These are phyloP conservation scores for Vulpes lagopus DNA, from an alignment of 2,113 vertebrate genomes.

Conservation along the genomic window DNA sequence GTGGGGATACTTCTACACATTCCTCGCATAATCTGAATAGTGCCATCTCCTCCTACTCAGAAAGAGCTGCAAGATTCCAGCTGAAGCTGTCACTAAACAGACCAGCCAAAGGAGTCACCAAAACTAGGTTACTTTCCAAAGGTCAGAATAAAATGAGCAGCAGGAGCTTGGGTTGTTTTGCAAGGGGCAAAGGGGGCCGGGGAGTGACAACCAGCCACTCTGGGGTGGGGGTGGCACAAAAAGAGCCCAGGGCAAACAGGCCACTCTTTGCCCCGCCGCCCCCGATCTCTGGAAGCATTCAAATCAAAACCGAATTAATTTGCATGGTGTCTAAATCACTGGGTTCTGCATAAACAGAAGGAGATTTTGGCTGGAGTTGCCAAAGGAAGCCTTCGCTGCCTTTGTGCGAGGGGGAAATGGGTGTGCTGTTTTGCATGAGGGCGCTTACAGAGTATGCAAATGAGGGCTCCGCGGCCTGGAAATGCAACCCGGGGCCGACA, in stretches of 20 bases:
- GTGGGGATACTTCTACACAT: conserved; percentile 35
- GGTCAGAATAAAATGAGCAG: conserved; percentile 56
- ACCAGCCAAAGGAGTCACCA: neutral
- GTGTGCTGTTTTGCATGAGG: conserved; percentile 90
- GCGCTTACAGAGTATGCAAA: conserved; percentile 90
- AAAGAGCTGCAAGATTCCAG: neutral
- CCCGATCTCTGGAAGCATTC: conserved; percentile 76
- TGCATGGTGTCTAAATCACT: conserved; percentile 88
- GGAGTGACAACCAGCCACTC: conserved; percentile 5
- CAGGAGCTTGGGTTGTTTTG: neutral
- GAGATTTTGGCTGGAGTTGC: conserved; percentile 84
- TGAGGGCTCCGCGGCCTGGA: conserved; percentile 86
- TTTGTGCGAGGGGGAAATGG: conserved; percentile 88
- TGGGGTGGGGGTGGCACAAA: neutral
- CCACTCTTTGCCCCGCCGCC: neutral
- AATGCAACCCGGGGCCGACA: conserved; percentile 85
- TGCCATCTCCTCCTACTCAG: conserved; percentile 10
- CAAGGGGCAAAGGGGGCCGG: neutral
- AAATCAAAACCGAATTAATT: conserved; percentile 84
- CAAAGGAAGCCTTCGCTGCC: conserved; percentile 86
- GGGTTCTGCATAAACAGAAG: conserved; percentile 86
- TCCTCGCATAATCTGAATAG: conserved; percentile 54
- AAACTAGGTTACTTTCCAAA: conserved; percentile 56
- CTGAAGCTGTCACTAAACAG: neutral
- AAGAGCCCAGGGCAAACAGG: conserved; percentile 75